These are phyloP conservation scores for Trichomycterus rosablanca DNA, from an alignment of 2,113 vertebrate genomes.

Conservation along the genomic window DNA sequence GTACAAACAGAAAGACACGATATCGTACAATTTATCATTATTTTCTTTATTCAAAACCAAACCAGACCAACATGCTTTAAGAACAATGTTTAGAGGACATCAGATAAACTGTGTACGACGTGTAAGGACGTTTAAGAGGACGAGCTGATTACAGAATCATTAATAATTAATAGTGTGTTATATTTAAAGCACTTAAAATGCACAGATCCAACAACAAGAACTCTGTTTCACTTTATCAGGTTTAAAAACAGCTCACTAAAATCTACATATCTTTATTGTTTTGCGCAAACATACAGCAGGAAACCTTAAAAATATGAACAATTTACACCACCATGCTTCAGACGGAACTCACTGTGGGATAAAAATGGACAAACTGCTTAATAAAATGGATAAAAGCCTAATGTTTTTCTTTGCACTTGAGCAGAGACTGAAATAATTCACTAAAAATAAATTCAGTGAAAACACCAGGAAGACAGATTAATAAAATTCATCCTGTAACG, in stretches of 20 bases:
- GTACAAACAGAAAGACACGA: too few species aligned
- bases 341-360: not conserved
- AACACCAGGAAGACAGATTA: too few species aligned
- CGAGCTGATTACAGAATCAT: not conserved
- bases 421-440: too few species aligned
- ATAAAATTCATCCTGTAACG: too few species aligned
- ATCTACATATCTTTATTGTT: not conserved
- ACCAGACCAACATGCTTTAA: not conserved
- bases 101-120: constrained; percentile 2
- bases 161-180: too few species aligned
- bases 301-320: not conserved
- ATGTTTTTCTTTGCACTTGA: not conserved
- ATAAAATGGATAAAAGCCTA: not conserved
- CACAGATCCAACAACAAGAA: too few species aligned
- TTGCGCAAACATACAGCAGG: not conserved
- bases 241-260: too few species aligned
- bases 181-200: too few species aligned
- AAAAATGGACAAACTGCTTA: not conserved
- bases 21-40: not conserved
- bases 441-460: too few species aligned
- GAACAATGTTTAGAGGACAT: too few species aligned
- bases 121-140: too few species aligned
- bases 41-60: constrained; percentile 12
- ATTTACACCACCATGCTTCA: not conserved
- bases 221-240: too few species aligned